Percentiles rank a stretch among this genome's conserved stretches.
phyloP scores from a whole-genome alignment of 2,113 vertebrate species.

The Gyps fulvus region DNA sequence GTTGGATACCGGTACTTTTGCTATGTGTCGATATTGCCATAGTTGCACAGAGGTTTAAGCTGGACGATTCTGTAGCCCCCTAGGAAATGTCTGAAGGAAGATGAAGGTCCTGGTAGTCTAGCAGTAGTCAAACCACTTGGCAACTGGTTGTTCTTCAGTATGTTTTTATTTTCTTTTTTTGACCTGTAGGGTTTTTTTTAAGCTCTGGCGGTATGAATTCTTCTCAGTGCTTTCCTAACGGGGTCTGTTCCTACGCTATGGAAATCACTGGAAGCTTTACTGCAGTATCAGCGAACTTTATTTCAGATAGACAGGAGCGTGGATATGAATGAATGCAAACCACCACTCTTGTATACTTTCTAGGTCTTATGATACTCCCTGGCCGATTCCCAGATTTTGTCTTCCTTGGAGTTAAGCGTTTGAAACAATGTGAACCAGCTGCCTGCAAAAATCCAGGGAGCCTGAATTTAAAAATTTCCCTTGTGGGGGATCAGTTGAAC shows the following conservation, averaged over 20 bases:
- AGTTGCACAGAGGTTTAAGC: not conserved
- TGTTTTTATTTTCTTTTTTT: not conserved
- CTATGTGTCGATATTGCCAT: not conserved
- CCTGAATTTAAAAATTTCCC: not conserved
- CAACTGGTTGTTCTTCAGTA: not conserved
- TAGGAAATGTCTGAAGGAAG: not conserved
- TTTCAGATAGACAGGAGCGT: not conserved
- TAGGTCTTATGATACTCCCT: not conserved
- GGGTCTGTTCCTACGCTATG: not conserved
- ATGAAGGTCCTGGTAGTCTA: not conserved
- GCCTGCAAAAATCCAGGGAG: not conserved
- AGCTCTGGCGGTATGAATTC: not conserved
- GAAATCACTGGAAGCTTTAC: not conserved
- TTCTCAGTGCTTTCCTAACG: not conserved
- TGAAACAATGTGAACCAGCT: not conserved
- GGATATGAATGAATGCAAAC: not conserved
- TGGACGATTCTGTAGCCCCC: not conserved
- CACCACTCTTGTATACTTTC: not conserved
- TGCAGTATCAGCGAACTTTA: not conserved
- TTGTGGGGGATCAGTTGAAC: not conserved
- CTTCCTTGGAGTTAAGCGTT: not conserved
- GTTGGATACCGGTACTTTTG: not conserved
- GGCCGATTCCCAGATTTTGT: not conserved
- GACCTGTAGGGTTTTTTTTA: not conserved
- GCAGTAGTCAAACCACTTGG: not conserved